Base-by-base conservation (phyloP, 2,797 vertebrate genomes). In the Psittacula echo region DNA sequence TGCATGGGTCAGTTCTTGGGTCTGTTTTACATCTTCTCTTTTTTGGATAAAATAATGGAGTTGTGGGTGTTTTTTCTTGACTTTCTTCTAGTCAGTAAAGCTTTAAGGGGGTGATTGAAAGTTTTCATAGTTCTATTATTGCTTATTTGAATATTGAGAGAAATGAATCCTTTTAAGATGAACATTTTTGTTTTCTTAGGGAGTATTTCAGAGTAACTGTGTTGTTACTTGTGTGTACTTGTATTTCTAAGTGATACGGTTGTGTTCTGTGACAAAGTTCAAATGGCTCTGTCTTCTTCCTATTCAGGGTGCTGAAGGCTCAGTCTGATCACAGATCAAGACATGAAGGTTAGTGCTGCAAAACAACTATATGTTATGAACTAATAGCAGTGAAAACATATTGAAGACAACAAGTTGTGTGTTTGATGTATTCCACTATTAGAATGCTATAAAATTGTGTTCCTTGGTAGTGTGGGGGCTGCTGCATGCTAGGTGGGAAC, bases 281-380 rank as follows among this genome's bases (percentile, higher is more conserved):
- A 94, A 83, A 72, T 71, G 4, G 4, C 44, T 77, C 72, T 93
- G 20, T 93, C 91, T 95, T 98, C 87, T 96, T 93, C 74, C 89
- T 60, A 27, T 92, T 86, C 95, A 99, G 99, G 97, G 99, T 99
- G 87, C 97, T 99, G 53, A 99, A 99, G 98, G 99, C 99, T 94
- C 99, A 99, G 81, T 99, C 99, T 26, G 99, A 99, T 97, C 99
- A 99, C 97, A 98, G 99, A 82, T 99, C 99, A 66, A 99, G 99
- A 56, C 99, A 99, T 50, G 99, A 99, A 98, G 99, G 99, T 99
- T 95, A 98, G 98, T 93, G 32, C 56, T 76, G 78, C 66, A 22
- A 45, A 86, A 37, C 39, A 75, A 20, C 82, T 74, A 2, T 58
- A 45, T 77, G 86, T 37, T 78, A 42, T 58, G 67, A 88, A 20